A percentile compares a stretch with the other conserved stretches of the same genome.
Conservation (phyloP, 2,888 invertebrate species). For the Acanthococcus lagerstroemiae region DNA sequence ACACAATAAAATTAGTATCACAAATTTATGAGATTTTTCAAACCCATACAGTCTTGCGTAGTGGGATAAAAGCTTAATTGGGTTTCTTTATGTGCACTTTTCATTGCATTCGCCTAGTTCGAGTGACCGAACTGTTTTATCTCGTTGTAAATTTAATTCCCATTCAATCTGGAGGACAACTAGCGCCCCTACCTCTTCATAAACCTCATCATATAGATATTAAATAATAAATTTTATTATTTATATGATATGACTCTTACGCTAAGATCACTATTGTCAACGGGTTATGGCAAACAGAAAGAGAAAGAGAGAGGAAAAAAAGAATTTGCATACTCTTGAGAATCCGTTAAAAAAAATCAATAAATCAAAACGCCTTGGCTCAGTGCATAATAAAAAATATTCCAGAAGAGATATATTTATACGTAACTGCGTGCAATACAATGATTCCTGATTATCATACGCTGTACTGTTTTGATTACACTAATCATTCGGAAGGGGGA, state of each 20-base stretch:
- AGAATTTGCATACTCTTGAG: neutral
- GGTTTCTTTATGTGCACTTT: too few species aligned
- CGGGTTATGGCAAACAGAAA: neutral
- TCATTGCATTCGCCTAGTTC: too few species aligned
- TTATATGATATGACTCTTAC: neutral
- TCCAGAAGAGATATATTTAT: neutral
- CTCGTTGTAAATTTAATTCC: too few species aligned
- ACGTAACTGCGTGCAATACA: neutral
- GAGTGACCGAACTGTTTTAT: too few species aligned
- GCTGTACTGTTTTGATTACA: slow-evolving; percentile 22
- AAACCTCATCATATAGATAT: neutral
- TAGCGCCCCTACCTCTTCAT: neutral
- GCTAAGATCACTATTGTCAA: neutral
- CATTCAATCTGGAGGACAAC: neutral
- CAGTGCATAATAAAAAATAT: neutral
- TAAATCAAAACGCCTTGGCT: neutral
- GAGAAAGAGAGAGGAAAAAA: neutral
- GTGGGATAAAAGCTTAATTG: too few species aligned
- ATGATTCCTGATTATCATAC: slow-evolving; percentile 23
- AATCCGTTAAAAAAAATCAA: neutral
- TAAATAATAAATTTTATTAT: neutral
- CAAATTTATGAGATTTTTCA: too few species aligned
- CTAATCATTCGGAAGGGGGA: slow-evolving; percentile 7
- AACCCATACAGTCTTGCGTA: too few species aligned
- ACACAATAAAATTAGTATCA: too few species aligned